Conservation (phyloP, 2,113 vertebrate species). For the Poeciliopsis prolifica region DNA sequence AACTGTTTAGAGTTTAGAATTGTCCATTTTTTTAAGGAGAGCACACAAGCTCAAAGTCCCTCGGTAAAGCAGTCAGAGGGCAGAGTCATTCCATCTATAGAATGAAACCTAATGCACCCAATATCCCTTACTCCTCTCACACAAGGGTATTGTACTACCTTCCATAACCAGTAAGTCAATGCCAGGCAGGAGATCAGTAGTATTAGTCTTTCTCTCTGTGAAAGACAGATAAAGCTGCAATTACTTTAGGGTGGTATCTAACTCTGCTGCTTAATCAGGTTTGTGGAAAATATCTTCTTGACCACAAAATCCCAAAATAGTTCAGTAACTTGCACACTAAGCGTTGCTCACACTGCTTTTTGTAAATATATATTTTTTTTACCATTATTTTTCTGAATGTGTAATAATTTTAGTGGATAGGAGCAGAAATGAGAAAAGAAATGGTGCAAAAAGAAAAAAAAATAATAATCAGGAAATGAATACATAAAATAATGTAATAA, state of each 20-base stretch:
- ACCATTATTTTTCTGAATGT: not conserved
- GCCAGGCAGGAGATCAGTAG: slow-evolving; percentile 92
- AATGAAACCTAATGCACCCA: not conserved
- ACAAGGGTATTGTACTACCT: slow-evolving; percentile 83
- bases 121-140: slow-evolving; percentile 24
- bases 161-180: slow-evolving; percentile 95
- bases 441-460: not conserved
- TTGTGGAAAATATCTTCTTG: not conserved
- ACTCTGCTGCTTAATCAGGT: not conserved
- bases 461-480: not conserved
- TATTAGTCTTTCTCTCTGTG: slow-evolving; percentile 90
- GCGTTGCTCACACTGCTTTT: not conserved
- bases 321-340: not conserved
- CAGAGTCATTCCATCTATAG: not conserved
- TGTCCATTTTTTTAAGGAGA: not conserved
- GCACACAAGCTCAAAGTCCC: not conserved
- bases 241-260: slow-evolving; percentile 72
- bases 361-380: not conserved
- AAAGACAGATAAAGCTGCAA: slow-evolving; percentile 85
- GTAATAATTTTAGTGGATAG: not conserved
- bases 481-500: not conserved
- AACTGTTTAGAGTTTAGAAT: not conserved
- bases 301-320: not conserved
- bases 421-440: not conserved
- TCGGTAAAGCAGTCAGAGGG: not conserved